These are phyloP conservation scores for Stratiolaelaps scimitus DNA, from an alignment of 1,140 invertebrate genomes.

Conservation along the genomic window DNA sequence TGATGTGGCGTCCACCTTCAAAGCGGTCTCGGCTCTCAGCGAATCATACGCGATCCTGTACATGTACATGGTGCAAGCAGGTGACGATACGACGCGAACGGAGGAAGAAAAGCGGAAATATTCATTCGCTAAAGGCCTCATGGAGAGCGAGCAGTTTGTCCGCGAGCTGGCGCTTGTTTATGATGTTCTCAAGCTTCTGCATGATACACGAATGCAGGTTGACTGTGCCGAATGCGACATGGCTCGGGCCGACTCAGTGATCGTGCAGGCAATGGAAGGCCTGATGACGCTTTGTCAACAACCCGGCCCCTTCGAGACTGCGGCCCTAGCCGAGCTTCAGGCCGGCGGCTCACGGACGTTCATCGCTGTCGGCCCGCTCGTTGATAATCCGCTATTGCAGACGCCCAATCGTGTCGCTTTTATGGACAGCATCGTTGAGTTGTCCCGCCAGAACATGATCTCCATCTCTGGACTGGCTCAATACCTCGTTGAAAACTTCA, in stretches of 20 bases:
- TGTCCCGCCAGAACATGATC: conserved; percentile 16
- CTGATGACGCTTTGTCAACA: neutral
- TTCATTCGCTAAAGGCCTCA: conserved; percentile 13
- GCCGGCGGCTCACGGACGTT: neutral
- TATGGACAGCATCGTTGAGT: conserved; percentile 4
- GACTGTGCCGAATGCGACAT: conserved; percentile 13
- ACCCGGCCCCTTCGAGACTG: neutral
- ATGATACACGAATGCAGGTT: neutral
- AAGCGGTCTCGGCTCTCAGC: conserved; percentile 1
- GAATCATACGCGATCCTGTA: conserved; percentile 14
- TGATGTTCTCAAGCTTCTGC: conserved; percentile 5
- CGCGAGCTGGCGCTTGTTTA: neutral
- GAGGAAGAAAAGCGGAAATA: conserved; percentile 4
- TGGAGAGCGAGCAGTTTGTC: conserved; percentile 25
- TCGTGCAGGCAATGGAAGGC: conserved; percentile 22
- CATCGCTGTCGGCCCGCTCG: neutral
- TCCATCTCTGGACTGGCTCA: conserved; percentile 5
- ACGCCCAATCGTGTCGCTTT: conserved; percentile 9
- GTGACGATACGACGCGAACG: neutral
- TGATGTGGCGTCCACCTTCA: conserved; percentile 9
- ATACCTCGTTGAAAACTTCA: conserved; percentile 24
- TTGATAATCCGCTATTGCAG: neutral
- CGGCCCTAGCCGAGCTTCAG: neutral
- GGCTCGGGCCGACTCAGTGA: conserved; percentile 1
- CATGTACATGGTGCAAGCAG: conserved; percentile 7